A percentile compares a stretch with the other conserved stretches of the same genome.
Conservation (phyloP, 2,113 vertebrate species). For the Cathartes aura region DNA sequence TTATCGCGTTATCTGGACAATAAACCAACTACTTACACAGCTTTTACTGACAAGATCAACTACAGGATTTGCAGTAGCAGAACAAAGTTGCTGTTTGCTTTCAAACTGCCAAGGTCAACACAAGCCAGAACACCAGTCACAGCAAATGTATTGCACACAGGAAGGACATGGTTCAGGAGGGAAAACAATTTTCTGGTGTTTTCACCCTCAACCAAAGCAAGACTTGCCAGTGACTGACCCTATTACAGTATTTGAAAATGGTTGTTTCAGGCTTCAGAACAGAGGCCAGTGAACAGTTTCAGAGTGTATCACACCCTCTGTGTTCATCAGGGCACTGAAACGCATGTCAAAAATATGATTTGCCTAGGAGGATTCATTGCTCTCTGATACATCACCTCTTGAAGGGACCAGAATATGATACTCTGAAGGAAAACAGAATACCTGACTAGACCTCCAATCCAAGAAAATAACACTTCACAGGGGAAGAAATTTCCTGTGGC, state of each 20-base stretch:
- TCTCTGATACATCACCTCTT: neutral
- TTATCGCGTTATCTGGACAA: neutral
- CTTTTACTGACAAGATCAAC: neutral
- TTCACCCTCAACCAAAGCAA: neutral
- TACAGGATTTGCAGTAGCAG: neutral
- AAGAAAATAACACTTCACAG: neutral
- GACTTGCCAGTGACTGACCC: neutral
- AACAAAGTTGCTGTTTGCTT: neutral
- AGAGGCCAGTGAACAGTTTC: neutral
- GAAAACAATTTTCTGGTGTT: neutral
- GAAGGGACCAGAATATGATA: neutral
- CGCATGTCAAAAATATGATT: neutral
- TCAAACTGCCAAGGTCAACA: neutral
- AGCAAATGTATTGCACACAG: neutral
- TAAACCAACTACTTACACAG: neutral
- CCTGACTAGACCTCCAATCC: neutral
- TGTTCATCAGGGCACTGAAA: neutral
- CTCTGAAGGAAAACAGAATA: neutral
- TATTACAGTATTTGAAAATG: neutral
- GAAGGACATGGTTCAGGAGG: neutral
- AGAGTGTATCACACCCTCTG: neutral
- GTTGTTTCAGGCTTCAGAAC: neutral
- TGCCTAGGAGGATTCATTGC: neutral
- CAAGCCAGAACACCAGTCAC: neutral
- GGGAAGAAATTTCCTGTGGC: neutral